Evolutionary conservation across 2,113 vertebrate species (phyloP).

Genomic region (Ptilorrhoa leucosticta): DNA sequence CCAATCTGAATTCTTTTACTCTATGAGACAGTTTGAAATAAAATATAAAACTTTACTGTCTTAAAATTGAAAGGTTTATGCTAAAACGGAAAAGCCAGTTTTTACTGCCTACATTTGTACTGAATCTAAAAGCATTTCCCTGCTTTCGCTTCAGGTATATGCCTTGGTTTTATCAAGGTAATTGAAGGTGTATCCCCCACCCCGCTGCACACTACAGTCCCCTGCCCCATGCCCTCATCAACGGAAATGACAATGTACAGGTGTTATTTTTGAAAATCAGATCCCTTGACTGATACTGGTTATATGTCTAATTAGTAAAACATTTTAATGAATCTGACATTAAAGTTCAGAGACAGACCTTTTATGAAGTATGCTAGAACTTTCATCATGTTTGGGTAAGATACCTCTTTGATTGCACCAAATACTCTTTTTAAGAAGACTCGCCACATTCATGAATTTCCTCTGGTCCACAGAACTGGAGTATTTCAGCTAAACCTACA

Average conservation of each 20-base stretch:
- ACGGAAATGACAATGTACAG: not conserved
- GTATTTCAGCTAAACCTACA: not conserved
- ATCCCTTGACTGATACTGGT: not conserved
- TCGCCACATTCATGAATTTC: not conserved
- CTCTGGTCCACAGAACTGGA: not conserved
- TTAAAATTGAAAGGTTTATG: not conserved
- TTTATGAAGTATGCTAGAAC: not conserved
- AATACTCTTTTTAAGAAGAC: not conserved
- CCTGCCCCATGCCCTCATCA: fast-evolving
- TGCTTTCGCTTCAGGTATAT: not conserved
- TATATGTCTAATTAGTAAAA: not conserved
- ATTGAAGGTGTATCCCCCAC: not conserved
- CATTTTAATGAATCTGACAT: not conserved
- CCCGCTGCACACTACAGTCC: no score
- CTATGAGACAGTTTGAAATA: not conserved
- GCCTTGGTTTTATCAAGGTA: not conserved
- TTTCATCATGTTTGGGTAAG: not conserved
- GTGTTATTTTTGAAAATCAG: not conserved
- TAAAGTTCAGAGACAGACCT: not conserved
- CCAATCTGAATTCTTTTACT: not conserved
- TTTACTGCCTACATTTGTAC: not conserved
- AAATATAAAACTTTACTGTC: not conserved
- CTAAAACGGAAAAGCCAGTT: not conserved
- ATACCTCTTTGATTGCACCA: not conserved
- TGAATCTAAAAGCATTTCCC: not conserved